Evolutionary conservation across 2,888 invertebrate species (phyloP).

Genomic region (Drosophila anomalata): DNA sequence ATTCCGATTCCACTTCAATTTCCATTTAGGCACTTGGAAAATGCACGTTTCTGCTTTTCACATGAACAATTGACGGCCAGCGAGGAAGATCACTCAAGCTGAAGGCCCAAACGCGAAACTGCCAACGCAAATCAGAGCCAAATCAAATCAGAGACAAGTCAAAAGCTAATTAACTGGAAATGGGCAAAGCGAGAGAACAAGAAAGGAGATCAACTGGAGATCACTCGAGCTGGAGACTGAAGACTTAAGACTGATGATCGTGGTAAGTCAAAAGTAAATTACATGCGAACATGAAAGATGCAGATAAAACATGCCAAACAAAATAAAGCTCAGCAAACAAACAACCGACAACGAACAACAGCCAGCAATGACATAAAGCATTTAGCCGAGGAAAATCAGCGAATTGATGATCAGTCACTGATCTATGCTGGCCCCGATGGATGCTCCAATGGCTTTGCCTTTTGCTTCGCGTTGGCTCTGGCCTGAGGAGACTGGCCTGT

Average conservation of each 20-base stretch:
- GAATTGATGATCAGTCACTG: slow-evolving; percentile 73
- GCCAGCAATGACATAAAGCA: slow-evolving; percentile 55
- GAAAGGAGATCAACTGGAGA: slow-evolving; percentile 18
- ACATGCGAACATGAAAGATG: slow-evolving; percentile 78
- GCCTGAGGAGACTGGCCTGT: slow-evolving; percentile 3
- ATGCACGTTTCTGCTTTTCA: slow-evolving; percentile 68
- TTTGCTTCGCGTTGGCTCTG: background rate
- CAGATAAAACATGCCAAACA: slow-evolving; percentile 76
- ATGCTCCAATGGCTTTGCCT: slow-evolving; percentile 1
- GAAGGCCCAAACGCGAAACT: slow-evolving; percentile 38
- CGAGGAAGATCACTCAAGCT: slow-evolving; percentile 61
- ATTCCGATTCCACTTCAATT: slow-evolving; percentile 71
- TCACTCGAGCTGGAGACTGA: background rate
- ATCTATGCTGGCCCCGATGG: slow-evolving; percentile 59
- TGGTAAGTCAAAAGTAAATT: slow-evolving; percentile 64
- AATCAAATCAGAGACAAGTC: slow-evolving; percentile 61
- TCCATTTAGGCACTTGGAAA: slow-evolving; percentile 71
- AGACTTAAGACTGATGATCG: slow-evolving; percentile 34
- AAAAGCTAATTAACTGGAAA: slow-evolving; percentile 71
- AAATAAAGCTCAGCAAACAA: slow-evolving; percentile 66
- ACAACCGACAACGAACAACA: slow-evolving; percentile 52
- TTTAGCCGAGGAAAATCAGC: slow-evolving; percentile 43
- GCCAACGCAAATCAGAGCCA: slow-evolving; percentile 50
- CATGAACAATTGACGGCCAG: slow-evolving; percentile 67
- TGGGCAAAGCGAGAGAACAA: slow-evolving; percentile 17